A percentile compares a stretch with the other conserved stretches of the same genome.
phyloP scores from a whole-genome alignment of 2,888 invertebrate genomes.

The Coremacera marginata region DNA sequence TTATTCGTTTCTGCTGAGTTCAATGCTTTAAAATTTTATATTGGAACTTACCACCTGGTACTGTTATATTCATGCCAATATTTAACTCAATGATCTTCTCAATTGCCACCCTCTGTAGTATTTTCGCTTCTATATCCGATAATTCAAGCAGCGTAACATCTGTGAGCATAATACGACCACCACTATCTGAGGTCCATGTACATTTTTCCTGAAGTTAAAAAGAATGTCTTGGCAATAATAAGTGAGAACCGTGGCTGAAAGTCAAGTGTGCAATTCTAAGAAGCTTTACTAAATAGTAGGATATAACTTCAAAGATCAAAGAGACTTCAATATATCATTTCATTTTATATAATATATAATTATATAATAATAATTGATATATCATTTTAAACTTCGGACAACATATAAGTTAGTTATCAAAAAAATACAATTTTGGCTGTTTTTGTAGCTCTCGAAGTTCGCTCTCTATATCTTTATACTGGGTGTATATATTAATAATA shows the following conservation, averaged over 20 bases:
- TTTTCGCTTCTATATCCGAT: conserved; percentile 79
- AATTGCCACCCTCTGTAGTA: conserved; percentile 87
- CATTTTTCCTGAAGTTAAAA: conserved; percentile 77
- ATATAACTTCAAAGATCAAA: no score
- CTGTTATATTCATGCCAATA: conserved; percentile 83
- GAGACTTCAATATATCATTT: no score
- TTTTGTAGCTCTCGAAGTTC: no score
- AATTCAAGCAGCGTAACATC: conserved; percentile 77
- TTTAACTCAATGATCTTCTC: conserved; percentile 88
- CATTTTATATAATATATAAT: no score
- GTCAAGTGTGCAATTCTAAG: neutral
- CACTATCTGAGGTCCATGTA: conserved; percentile 80
- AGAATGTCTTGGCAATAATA: neutral
- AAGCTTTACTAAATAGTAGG: no score
- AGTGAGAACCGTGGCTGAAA: neutral
- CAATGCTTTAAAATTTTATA: neutral
- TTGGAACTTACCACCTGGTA: conserved; percentile 58
- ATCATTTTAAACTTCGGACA: no score
- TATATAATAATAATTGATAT: no score
- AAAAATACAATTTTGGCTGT: no score
- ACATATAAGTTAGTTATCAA: no score
- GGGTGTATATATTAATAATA: no score
- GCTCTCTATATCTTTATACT: no score
- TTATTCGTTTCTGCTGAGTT: neutral
- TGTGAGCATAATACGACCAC: conserved; percentile 74